A percentile compares a stretch with the other conserved stretches of the same genome.
phyloP scores from a whole-genome alignment of 2,797 vertebrate genomes.

The Pogoniulus pusillus region DNA sequence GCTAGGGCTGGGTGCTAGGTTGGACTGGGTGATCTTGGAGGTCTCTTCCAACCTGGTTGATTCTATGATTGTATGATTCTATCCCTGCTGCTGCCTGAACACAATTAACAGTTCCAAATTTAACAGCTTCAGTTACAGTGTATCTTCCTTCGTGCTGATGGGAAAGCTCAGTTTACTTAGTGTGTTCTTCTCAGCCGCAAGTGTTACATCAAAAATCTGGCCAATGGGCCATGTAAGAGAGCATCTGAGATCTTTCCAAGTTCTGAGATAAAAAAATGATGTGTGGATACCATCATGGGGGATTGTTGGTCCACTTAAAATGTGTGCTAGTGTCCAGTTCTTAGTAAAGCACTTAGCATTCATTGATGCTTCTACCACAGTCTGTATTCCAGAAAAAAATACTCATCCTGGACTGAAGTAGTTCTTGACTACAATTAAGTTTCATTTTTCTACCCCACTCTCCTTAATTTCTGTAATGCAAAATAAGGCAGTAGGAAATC shows the following conservation, averaged over 20 bases:
- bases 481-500: background rate
- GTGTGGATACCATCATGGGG: background rate
- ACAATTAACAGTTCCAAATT: background rate
- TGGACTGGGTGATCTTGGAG: too few species aligned
- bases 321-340: background rate
- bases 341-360: background rate
- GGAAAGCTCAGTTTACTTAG: background rate
- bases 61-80: too few species aligned
- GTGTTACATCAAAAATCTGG: background rate
- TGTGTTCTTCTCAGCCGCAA: background rate
- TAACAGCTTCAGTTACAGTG: background rate
- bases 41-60: too few species aligned
- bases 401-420: background rate
- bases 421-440: background rate
- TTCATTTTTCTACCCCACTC: background rate
- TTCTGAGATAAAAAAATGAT: background rate
- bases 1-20: too few species aligned
- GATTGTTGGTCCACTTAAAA: background rate
- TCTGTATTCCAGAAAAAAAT: constrained; percentile 3
- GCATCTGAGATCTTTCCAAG: background rate
- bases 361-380: background rate
- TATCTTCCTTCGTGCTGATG: background rate
- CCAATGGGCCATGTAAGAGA: background rate
- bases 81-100: background rate
- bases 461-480: background rate